Evolutionary conservation across 2,888 invertebrate species (phyloP).

Genomic region (Torymus aiolomorphi): DNA sequence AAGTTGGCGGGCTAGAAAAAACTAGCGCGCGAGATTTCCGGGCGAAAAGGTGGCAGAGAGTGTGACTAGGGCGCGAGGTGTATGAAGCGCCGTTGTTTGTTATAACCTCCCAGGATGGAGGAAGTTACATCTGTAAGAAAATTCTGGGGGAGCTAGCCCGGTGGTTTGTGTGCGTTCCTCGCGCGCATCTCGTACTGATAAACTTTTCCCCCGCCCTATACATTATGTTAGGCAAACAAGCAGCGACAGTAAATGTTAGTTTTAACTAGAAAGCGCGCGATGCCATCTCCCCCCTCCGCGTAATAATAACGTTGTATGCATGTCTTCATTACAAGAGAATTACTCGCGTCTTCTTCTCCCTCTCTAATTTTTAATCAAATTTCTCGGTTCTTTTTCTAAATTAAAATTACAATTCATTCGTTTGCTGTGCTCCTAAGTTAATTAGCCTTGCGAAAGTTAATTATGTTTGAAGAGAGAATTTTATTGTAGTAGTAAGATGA

Average conservation of each 20-base stretch:
- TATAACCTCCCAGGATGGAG: constrained; percentile 8
- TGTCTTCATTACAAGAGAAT: too few relatives aligned
- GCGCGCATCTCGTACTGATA: background rate
- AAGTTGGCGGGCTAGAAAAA: constrained; percentile 40
- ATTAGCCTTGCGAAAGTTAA: too few relatives aligned
- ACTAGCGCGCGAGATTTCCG: background rate
- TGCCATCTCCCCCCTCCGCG: too few relatives aligned
- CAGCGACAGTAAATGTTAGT: constrained; percentile 13
- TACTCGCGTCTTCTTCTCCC: too few relatives aligned
- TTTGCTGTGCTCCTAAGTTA: too few relatives aligned
- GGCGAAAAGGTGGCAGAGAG: background rate
- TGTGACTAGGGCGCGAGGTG: too few relatives aligned
- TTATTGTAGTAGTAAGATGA: too few relatives aligned
- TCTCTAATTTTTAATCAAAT: too few relatives aligned
- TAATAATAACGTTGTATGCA: too few relatives aligned
- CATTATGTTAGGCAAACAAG: constrained; percentile 19
- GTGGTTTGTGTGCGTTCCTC: background rate
- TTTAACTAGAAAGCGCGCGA: background rate
- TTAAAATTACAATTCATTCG: too few relatives aligned
- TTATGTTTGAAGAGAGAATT: too few relatives aligned
- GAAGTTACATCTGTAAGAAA: background rate
- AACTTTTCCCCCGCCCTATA: background rate
- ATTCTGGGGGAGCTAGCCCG: background rate
- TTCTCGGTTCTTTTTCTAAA: too few relatives aligned
- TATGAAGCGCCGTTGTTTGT: constrained; percentile 12